Base-by-base conservation (phyloP, 1,140 invertebrate species). In the Drosophila ironensis region DNA sequence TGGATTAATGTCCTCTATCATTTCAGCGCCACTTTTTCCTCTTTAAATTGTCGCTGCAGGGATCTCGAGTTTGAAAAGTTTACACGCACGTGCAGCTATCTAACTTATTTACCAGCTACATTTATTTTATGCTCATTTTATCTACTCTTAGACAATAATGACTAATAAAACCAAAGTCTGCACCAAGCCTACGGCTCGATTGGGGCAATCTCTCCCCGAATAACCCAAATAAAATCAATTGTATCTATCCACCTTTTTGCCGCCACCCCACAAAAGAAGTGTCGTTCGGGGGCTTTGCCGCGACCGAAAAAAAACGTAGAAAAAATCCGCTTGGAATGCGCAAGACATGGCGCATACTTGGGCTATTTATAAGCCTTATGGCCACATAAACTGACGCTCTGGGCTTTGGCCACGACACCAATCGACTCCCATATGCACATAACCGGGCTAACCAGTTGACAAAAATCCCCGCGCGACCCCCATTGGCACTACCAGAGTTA, bases 341-440 rank as follows among this genome's bases (percentile, higher is more conserved):
- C 61, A 68, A 68, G 63, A 68, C 63, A 54, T 46, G 61, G 38
- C 63, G 19, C 50, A 67, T 45, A 52, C 51, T 70, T 71, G 53
- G 66, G 56, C 57, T 61, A 77, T 77, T 72, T 77, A 72, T 77
- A 51, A 71, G 60, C 51, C 46, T 60, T 71, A 70, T 71, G 54
- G 66, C 66, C 67, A 42, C 53, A 73, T 61, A 74, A 77, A 66
- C 70, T 57, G 70, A 63, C 67, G 60, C 72, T 47, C 50, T 61
- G 67, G 64, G 63, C 63, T 38, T 45, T 68, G 64, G 50, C 45
- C 60, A 81, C 76, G 77, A 66, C 76, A 67, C 76, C 76, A 80
- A 82, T 84, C 81, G 78, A 73, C 68, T 70, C 69, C 45, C 57
- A 77, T 84, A 84, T 84, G 77, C 77, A 77, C 73, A 78, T 70